A percentile compares a stretch with the other conserved stretches of the same genome.
Conservation (phyloP, 2,888 invertebrate species). For the Adineta ricciae region DNA sequence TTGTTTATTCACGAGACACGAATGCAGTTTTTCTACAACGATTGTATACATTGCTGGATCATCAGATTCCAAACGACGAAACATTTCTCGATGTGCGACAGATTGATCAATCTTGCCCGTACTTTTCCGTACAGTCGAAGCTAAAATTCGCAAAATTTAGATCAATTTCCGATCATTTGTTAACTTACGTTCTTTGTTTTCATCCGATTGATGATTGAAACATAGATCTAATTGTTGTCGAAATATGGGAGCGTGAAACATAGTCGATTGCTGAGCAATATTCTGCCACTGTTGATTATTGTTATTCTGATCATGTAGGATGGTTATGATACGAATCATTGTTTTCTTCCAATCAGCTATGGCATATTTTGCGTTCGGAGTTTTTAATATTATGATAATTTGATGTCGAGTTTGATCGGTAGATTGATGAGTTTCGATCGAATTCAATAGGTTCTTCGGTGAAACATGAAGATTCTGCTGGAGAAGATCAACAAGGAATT, state of each 20-base stretch:
- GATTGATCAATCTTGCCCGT: no score
- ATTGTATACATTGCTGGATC: neutral
- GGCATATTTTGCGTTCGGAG: neutral
- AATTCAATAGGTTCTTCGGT: neutral
- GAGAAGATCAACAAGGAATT: slow-evolving; percentile 8
- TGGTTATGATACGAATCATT: neutral
- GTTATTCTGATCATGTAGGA: neutral
- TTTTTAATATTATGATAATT: neutral
- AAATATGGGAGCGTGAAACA: neutral
- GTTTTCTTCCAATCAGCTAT: neutral
- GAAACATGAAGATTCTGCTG: neutral
- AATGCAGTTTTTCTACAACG: neutral
- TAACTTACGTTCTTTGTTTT: neutral
- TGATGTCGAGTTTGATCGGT: neutral
- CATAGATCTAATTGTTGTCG: neutral
- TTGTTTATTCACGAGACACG: neutral
- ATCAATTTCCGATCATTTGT: no score
- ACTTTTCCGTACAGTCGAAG: no score
- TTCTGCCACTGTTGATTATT: neutral
- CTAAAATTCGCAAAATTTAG: no score
- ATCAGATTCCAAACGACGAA: neutral
- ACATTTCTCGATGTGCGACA: neutral
- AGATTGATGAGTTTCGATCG: neutral
- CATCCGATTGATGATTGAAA: neutral
- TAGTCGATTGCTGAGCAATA: neutral